Evolutionary conservation across 92 coral and sea anemone species (phyloP).

Genomic region (Ricordea florida): DNA sequence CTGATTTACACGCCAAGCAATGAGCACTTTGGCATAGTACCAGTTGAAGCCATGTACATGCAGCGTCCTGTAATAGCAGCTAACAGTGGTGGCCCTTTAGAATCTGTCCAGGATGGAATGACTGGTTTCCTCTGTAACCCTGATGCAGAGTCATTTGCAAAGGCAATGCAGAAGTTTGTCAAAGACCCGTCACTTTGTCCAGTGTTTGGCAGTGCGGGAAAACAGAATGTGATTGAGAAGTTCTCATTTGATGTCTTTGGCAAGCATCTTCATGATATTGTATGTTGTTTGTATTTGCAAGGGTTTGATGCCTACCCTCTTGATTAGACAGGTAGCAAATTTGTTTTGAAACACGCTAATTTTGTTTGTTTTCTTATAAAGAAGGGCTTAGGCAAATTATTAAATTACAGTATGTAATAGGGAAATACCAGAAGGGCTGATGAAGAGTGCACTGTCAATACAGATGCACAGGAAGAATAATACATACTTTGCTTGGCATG

Average conservation of each 20-base stretch:
- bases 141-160: constrained; percentile 90
- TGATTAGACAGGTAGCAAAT: constrained; percentile 72
- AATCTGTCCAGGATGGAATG: constrained; percentile 78
- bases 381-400: too few species aligned
- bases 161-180: constrained; percentile 87
- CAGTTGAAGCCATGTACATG: constrained; percentile 98
- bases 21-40: constrained; percentile 98
- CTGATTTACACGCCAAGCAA: constrained; percentile 94
- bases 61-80: constrained; percentile 93
- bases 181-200: constrained; percentile 57
- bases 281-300: constrained; percentile 89
- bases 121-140: constrained; percentile 96
- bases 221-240: constrained; percentile 79
- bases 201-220: constrained; percentile 83
- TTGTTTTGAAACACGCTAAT: too few species aligned
- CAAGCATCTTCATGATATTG: constrained; percentile 81
- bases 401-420: too few species aligned
- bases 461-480: too few species aligned
- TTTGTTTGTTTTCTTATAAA: too few species aligned
- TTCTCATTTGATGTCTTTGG: constrained; percentile 99
- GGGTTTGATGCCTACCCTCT: constrained; percentile 83
- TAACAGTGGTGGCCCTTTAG: constrained; percentile 95
- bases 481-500: too few species aligned
- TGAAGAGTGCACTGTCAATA: too few species aligned
- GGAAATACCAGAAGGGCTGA: too few species aligned